A percentile compares a stretch with the other conserved stretches of the same genome.
phyloP scores from a whole-genome alignment of 2,888 invertebrate genomes.

The Heliconius aoede region DNA sequence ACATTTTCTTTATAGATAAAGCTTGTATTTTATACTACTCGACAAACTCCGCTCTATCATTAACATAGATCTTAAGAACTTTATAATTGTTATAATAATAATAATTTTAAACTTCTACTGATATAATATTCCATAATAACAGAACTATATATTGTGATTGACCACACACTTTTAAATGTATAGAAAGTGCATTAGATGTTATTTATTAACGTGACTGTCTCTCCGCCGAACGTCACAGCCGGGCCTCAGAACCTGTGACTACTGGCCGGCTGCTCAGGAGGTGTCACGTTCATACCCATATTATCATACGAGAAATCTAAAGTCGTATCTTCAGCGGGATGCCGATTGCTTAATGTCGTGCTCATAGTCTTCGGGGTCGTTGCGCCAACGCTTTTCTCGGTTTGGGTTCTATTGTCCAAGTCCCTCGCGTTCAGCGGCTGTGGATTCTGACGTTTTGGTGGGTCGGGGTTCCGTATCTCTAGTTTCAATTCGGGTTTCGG shows the following conservation, averaged over 20 bases:
- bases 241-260: conserved; percentile 71
- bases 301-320: conserved; percentile 92
- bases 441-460: conserved; percentile 61
- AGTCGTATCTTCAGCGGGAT: conserved; percentile 90
- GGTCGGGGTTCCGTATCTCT: conserved; percentile 74
- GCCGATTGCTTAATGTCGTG: conserved; percentile 87
- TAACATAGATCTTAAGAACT: not conserved
- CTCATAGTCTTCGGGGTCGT: conserved; percentile 87
- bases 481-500: conserved; percentile 73
- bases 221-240: conserved; percentile 55
- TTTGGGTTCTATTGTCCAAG: conserved; percentile 70
- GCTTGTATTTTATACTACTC: not conserved
- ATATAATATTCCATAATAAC: not conserved
- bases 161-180: not conserved
- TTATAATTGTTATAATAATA: not conserved
- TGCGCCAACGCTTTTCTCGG: conserved; percentile 82
- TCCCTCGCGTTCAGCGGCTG: conserved; percentile 74
- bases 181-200: conserved; percentile 4
- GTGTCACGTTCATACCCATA: conserved; percentile 88
- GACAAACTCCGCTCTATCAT: not conserved
- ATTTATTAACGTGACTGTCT: conserved; percentile 55
- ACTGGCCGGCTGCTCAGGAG: conserved; percentile 73
- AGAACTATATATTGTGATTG: not conserved
- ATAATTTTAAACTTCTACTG: not conserved
- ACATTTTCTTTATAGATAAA: not conserved